Percentiles rank a stretch among this genome's conserved stretches.
These are phyloP conservation scores for Podarcis lilfordi DNA, from an alignment of 2,797 vertebrate genomes.

Conservation along the genomic window DNA sequence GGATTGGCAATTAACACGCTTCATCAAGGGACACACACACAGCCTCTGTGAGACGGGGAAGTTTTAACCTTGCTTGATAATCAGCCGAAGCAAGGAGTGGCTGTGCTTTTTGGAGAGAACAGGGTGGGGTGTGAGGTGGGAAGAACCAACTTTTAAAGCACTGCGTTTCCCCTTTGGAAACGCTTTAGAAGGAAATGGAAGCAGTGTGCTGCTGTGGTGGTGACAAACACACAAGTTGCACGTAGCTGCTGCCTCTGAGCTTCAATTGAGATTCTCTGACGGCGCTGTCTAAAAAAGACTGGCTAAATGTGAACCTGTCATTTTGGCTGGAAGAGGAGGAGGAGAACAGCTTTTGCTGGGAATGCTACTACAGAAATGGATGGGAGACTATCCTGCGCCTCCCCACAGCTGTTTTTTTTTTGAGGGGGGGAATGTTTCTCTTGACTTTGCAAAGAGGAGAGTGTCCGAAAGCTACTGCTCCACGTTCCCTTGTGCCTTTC, in stretches of 20 bases:
- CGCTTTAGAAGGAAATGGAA: slow-evolving; percentile 26
- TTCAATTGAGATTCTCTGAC: background rate
- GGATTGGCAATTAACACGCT: slow-evolving; percentile 35
- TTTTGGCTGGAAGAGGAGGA: background rate
- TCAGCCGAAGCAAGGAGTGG: slow-evolving; percentile 12
- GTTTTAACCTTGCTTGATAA: slow-evolving; percentile 19
- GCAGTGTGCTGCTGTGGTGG: background rate
- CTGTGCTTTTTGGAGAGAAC: background rate
- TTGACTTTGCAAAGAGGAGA: background rate
- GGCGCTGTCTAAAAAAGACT: background rate
- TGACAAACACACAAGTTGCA: background rate
- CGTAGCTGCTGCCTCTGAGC: background rate
- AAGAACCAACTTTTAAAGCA: slow-evolving; percentile 10
- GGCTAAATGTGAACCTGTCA: slow-evolving; percentile 5
- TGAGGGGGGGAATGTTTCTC: background rate
- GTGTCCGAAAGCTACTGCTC: background rate
- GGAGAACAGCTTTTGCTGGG: background rate
- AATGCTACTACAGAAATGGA: background rate
- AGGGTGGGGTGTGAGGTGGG: slow-evolving; percentile 24
- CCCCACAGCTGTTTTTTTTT: slow-evolving; percentile 2
- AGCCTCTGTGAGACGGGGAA: background rate
- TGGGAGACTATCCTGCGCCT: background rate
- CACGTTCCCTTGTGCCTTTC: background rate
- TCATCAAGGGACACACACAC: slow-evolving; percentile 46
- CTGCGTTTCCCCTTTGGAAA: background rate